phyloP scores from a whole-genome alignment of 2,888 invertebrate genomes.

The Branchinecta sandiegonensis region DNA sequence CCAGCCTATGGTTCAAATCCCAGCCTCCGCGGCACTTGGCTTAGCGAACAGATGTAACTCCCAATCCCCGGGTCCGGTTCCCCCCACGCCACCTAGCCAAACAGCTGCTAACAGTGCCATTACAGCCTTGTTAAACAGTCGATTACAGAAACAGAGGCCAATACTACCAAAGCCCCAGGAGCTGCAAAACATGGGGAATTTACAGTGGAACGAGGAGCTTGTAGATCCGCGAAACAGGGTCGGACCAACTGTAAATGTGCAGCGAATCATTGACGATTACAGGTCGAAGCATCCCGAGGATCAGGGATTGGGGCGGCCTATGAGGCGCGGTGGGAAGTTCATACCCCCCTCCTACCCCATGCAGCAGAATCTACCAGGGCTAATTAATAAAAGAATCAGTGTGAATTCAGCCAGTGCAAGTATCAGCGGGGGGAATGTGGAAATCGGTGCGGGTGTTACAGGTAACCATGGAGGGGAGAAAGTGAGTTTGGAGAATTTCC shows the following conservation, averaged over 20 bases:
- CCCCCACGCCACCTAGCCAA: constrained; percentile 12
- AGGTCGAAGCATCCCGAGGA: constrained; percentile 33
- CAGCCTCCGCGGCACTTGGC: constrained; percentile 2
- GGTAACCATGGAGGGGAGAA: constrained; percentile 9
- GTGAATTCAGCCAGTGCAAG: not conserved
- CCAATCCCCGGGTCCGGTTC: constrained; percentile 5
- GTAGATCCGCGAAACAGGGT: constrained; percentile 7
- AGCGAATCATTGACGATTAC: constrained; percentile 65
- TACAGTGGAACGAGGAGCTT: constrained; percentile 1
- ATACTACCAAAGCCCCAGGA: constrained; percentile 36
- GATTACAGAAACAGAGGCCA: constrained; percentile 31
- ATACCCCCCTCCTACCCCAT: not conserved
- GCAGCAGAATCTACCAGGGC: not conserved
- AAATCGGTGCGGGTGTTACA: constrained; percentile 9
- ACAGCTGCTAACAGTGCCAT: constrained; percentile 12
- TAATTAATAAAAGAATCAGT: not conserved
- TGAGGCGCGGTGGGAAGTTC: constrained; percentile 5
- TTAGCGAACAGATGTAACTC: not conserved
- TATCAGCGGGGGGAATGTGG: constrained; percentile 2
- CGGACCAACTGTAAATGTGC: constrained; percentile 47
- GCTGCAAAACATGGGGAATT: constrained; percentile 6
- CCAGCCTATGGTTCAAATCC: constrained; percentile 7
- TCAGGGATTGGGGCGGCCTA: constrained; percentile 18
- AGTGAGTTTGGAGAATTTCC: constrained; percentile 7
- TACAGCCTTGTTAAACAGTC: constrained; percentile 1